Evolutionary conservation across 2,797 vertebrate species (phyloP).

Genomic region (Molossus alvarezi): DNA sequence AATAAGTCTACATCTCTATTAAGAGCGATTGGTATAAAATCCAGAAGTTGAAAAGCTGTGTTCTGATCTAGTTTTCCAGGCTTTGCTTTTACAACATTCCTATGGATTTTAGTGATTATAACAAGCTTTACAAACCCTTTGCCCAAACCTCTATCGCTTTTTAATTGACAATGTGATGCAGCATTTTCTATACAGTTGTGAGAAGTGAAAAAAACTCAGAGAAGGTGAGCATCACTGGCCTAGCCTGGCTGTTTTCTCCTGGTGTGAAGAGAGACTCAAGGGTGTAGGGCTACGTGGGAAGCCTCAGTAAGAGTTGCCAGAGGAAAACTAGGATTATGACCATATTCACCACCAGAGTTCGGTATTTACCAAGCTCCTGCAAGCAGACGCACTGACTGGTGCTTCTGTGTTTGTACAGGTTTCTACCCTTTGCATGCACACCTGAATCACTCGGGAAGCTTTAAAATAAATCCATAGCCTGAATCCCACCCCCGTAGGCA

Average conservation of each 20-base stretch:
- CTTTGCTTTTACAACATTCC: neutral
- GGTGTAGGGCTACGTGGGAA: rapidly evolving
- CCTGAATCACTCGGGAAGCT: neutral
- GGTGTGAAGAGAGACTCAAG: neutral
- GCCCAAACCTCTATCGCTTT: slow-evolving; percentile 44
- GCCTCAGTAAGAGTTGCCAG: neutral
- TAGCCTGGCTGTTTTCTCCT: neutral
- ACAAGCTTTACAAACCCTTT: neutral
- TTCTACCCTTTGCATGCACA: neutral
- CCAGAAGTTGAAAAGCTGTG: slow-evolving; percentile 27
- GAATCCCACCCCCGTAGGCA: neutral
- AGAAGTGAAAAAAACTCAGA: neutral
- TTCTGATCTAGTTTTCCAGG: slow-evolving; percentile 40
- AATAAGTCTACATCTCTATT: neutral
- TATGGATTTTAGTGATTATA: slow-evolving; percentile 8
- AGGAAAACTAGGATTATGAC: neutral
- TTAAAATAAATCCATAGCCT: neutral
- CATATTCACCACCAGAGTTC: slow-evolving; percentile 1
- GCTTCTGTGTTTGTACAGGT: neutral
- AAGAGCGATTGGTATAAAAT: slow-evolving; percentile 9
- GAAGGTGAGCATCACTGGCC: neutral
- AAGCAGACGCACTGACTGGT: neutral
- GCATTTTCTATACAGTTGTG: neutral
- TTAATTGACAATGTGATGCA: neutral
- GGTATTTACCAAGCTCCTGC: neutral